phyloP scores from a whole-genome alignment of 2,888 invertebrate genomes.

The Malacosoma neustria region DNA sequence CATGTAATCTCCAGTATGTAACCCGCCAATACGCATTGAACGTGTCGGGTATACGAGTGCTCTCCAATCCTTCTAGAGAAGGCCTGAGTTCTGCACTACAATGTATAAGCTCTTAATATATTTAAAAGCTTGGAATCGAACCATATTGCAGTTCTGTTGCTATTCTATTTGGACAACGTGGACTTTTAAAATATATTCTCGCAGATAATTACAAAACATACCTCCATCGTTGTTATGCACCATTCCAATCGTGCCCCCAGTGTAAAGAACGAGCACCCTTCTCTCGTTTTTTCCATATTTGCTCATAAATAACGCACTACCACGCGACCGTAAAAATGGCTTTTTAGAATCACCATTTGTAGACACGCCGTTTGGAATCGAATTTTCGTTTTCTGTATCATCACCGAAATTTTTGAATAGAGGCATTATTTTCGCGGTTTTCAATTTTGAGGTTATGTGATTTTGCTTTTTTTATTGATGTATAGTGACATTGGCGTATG shows the following conservation, averaged over 20 bases:
- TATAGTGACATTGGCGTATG: neutral
- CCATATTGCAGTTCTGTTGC: too few relatives aligned
- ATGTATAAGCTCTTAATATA: too few relatives aligned
- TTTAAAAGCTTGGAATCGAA: too few relatives aligned
- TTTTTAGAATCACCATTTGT: neutral
- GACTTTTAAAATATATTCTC: too few relatives aligned
- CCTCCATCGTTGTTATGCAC: constrained; percentile 80
- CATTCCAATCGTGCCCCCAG: constrained; percentile 96
- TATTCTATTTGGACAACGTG: too few relatives aligned
- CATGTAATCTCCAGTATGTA: too few relatives aligned
- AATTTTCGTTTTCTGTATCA: neutral
- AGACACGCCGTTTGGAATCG: neutral
- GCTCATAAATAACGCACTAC: neutral
- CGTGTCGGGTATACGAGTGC: too few relatives aligned
- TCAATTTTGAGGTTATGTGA: neutral
- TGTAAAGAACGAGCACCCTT: constrained; percentile 86
- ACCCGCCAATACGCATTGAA: too few relatives aligned
- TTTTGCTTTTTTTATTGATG: too few relatives aligned
- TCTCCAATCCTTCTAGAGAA: too few relatives aligned
- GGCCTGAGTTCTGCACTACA: too few relatives aligned
- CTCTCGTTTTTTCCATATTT: constrained; percentile 33
- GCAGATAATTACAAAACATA: constrained; percentile 36
- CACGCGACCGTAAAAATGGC: neutral
- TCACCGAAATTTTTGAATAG: neutral
- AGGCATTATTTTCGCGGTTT: neutral